Evolutionary conservation across 2,113 vertebrate species (phyloP), one percentile per base, ranked within the genome.

Genomic region (Heterotis niloticus): DNA sequence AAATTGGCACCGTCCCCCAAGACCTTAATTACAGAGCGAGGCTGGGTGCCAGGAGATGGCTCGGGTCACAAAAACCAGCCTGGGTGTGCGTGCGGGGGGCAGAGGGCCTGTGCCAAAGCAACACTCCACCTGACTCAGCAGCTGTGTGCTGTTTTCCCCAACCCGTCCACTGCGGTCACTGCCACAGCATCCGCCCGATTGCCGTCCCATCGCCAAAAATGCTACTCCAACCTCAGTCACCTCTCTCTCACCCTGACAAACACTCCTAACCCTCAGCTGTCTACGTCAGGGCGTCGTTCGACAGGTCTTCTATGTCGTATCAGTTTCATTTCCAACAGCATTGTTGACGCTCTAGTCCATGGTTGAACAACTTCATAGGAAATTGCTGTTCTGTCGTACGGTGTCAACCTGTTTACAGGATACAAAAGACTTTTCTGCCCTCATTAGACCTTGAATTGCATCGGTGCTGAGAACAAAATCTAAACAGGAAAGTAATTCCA

Each of bases 71-170:
- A 66, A 51, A 14, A 14, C 51, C 69, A 44, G 34, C 34, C 34
- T 7, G 14, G 60, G 60, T 10, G 17, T 59, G 60, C 4, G 4
- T 26, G 16, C 23, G n/a, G 23, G 7, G 24, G 24, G 69, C n/a
- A 0, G 51, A 18, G 23, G 13, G 34, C 62, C 62, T 51, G 26
- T 54, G 1, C 52, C 23, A 23, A 26, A 60, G 64, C 54, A 64
- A 29, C 51, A 12, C 24, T 69, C 44, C 23, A 14, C 51, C 76
- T 78, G 64, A 78, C 76, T 78, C 76, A 68, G 76, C 24, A 23
- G 20, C 68, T 51, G 18, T 24, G 10, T 17, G 1, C 0, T 5
- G 10, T 68, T 64, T 77, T 78, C 57, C 52, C 18, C 24, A 64
- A 29, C 64, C 76, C n/a, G 23, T 72, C 70, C 70, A n/a, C 70